Evolutionary conservation across 2,113 vertebrate genomes (phyloP).

Genomic region (Falco punctatus): DNA sequence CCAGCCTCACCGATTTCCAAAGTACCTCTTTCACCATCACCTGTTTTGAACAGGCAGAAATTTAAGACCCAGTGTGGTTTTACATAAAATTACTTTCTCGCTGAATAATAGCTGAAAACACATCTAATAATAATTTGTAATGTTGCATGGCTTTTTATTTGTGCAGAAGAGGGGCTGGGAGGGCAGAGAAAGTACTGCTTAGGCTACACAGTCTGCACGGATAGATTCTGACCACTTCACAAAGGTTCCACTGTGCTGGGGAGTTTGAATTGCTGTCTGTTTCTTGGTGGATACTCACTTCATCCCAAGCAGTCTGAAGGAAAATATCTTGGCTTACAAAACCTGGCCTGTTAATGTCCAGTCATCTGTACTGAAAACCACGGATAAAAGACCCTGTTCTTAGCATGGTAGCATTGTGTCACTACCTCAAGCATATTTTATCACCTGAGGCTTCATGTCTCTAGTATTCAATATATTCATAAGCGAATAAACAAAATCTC

Average conservation of each 20-base stretch:
- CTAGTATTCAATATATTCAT: not conserved
- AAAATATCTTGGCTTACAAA: conserved; percentile 28
- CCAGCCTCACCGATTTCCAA: not conserved
- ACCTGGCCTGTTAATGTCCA: not conserved
- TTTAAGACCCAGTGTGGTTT: not conserved
- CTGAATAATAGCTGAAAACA: not conserved
- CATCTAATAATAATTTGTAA: not conserved
- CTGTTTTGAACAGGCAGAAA: not conserved
- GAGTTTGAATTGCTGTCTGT: conserved; percentile 40
- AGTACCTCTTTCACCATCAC: not conserved
- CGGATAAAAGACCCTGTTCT: conserved; percentile 13
- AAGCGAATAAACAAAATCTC: not conserved
- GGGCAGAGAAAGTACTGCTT: not conserved
- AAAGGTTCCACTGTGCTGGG: conserved; percentile 41
- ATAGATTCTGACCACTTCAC: conserved; percentile 16
- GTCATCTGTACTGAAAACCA: not conserved
- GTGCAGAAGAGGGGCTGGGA: not conserved
- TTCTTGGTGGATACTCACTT: conserved; percentile 2
- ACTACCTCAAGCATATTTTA: not conserved
- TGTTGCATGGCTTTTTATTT: not conserved
- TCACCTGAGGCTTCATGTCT: not conserved
- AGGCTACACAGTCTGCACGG: not conserved
- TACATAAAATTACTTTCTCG: not conserved
- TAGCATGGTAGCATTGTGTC: not conserved
- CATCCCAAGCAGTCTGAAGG: not conserved